Percentiles rank a stretch among this genome's conserved stretches.
Evolutionary conservation across 2,113 vertebrate genomes (phyloP).

Genomic region (Cnemophilus loriae): DNA sequence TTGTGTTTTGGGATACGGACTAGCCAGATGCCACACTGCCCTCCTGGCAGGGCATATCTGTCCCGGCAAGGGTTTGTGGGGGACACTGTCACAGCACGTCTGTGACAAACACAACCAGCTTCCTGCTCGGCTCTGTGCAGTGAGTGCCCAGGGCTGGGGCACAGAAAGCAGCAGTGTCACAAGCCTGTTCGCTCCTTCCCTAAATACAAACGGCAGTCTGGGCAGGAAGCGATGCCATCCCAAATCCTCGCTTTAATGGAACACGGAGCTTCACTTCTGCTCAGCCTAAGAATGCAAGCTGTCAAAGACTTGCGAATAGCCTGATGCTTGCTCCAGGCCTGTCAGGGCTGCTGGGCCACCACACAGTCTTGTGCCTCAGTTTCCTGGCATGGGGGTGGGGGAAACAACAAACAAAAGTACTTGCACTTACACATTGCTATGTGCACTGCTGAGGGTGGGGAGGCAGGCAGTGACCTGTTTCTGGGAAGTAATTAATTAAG

Average conservation of each 20-base stretch:
- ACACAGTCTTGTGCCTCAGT: not conserved
- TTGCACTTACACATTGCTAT: not conserved
- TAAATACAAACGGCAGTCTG: not conserved
- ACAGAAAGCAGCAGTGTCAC: not conserved
- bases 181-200: not conserved
- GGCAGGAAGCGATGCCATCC: not conserved
- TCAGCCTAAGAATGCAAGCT: not conserved
- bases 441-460: not conserved
- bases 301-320: not conserved
- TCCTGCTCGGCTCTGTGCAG: not conserved
- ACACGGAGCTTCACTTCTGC: not conserved
- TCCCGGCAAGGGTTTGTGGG: not conserved
- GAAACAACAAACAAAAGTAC: not conserved
- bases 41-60: fast-evolving
- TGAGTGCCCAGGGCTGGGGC: not conserved
- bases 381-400: not conserved
- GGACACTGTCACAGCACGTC: not conserved
- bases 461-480: not conserved
- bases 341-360: not conserved
- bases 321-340: not conserved
- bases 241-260: not conserved
- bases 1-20: not conserved
- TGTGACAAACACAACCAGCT: not conserved
- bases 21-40: not conserved
- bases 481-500: not conserved